Conservation (phyloP, 2,888 invertebrate genomes). For the Lycocerus yunnanus region DNA sequence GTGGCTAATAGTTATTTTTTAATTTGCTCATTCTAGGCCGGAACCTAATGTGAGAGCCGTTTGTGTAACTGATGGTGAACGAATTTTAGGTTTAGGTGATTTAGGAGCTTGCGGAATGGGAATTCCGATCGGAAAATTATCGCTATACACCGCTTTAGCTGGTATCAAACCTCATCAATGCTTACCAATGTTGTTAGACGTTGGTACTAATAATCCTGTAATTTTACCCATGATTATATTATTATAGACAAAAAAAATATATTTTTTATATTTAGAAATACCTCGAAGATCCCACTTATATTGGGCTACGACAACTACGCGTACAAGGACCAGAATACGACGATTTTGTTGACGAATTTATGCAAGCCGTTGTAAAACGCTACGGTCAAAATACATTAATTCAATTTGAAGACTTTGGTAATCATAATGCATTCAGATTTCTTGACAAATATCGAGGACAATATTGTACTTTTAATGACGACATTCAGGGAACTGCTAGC, state of each 20-base stretch:
- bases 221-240: slow-evolving; percentile 63
- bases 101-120: slow-evolving; percentile 98
- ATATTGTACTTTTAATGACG: slow-evolving; percentile 99
- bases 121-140: slow-evolving; percentile 96
- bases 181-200: slow-evolving; percentile 92
- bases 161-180: slow-evolving; percentile 96
- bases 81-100: slow-evolving; percentile 97
- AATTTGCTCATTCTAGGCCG: slow-evolving; percentile 65
- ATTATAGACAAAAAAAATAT: background rate
- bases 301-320: slow-evolving; percentile 86
- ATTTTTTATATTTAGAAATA: slow-evolving; percentile 64
- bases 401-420: slow-evolving; percentile 92
- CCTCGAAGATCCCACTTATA: slow-evolving; percentile 91
- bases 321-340: slow-evolving; percentile 87
- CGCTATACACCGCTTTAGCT: slow-evolving; percentile 95
- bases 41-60: slow-evolving; percentile 85
- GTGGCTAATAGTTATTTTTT: no score
- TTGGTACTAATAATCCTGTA: slow-evolving; percentile 87
- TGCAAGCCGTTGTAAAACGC: slow-evolving; percentile 87
- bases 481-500: slow-evolving; percentile 85
- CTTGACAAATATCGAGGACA: slow-evolving; percentile 86
- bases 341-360: slow-evolving; percentile 94
- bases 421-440: slow-evolving; percentile 94
- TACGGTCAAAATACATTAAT: slow-evolving; percentile 86
- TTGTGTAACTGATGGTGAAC: slow-evolving; percentile 97